Base-by-base conservation (phyloP, 2,888 invertebrate species). In the Phaedon cochleariae region DNA sequence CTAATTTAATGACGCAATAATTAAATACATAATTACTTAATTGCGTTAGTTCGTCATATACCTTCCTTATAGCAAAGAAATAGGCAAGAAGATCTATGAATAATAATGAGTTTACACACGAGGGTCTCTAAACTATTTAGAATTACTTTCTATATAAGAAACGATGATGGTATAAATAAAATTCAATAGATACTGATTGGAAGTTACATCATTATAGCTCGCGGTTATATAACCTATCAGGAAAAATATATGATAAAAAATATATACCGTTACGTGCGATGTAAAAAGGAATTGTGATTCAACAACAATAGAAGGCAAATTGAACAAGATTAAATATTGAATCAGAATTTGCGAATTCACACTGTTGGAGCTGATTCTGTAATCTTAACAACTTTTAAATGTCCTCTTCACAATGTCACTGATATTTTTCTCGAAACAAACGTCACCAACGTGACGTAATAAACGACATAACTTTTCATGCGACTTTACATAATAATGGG, bases 81-180 rank as follows among this genome's bases (percentile, higher is more conserved):
- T 41, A 41, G 41, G 12, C 41, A 41, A 15, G 15, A 41, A 41
- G 41, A 15, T 15, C 41, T 15, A 41, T 41, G 41, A 41, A 41
- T 41, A 41, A 41, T 41, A 15, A 41, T 41, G 41, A 41, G 1
- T 15, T 34, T 15, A 15, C 7, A 15, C 3, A 41, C 41, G 41
- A n/a, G 41, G 41, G 41, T 15, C 41, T 41, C 15, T 4, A 41
- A 41, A 41, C 41, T 41, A 7, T 15, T 41, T 41, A 41, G 15
- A 41, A 55, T 55, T 17, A 57, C 45, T 45, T 57, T 20, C 26
- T 57, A 26, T 57, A 26, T 29, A 29, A 45, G 31, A 57, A 57
- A 57, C 45, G 57, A 57, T 57, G 57, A 57, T 57, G 46, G 26
- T 45, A 57, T 57, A 29, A 26, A 15, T 57, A 17, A 26, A 57